Evolutionary conservation across 1,140 invertebrate species (phyloP), one percentile per base, ranked within the genome.

Genomic region (Ceratosolen fusciceps): DNA sequence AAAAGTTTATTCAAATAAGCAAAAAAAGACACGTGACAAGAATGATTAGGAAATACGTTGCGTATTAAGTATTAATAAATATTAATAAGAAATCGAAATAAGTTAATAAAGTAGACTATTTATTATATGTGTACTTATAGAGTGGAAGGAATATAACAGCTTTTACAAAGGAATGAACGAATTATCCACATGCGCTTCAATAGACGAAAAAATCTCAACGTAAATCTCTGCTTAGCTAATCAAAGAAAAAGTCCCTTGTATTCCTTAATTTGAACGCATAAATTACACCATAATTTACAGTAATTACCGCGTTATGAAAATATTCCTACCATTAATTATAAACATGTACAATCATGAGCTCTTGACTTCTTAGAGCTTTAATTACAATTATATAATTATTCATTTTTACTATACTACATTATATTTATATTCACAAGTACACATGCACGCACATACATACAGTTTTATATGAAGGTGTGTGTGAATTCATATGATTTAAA

Each of bases 351-450:
- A 70, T 47, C 19, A 47, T 70, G 7, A 70, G 67, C 67, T 70
- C 67, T 9, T 70, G 67, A 47, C 67, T 70, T 47, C 19, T 47
- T 70, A 26, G 67, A 70, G 67, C 67, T 70, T 26, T 21, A 47
- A 70, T 70, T 70, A 70, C 39, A 26, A 70, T 47, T 24, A 71
- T 31, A 71, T 71, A 71, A 52, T 29, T 71, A 71, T 52, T 70
- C 43, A 4, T 47, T 43, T 47, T 47, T 47, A 37, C 1, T 14
- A 14, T 47, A 12, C 56, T 60, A 60, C 56, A 60, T 60, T 60
- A 60, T 60, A 60, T 60, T 5, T 56, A 8, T 16, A 16, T 56
- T 8, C 21, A 7, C 14, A 26, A 26, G 58, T 65, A 12, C n/a
- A n/a, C n/a, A n/a, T 65, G 5, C 5, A 60, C 31, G 21, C 37